Conservation (phyloP, 2,113 vertebrate genomes). For the Austrofundulus limnaeus region DNA sequence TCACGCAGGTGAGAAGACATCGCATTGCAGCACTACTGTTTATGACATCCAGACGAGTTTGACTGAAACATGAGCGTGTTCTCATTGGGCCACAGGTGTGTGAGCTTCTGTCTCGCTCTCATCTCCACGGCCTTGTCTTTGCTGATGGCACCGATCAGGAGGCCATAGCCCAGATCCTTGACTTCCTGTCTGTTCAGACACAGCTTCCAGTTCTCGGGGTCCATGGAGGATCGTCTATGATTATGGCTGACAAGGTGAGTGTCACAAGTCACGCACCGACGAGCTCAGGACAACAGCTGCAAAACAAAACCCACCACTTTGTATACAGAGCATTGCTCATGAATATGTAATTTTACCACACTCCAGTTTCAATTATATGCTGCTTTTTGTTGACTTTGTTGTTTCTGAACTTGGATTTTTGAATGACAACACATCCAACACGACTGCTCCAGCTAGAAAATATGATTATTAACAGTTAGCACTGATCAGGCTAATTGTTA, state of each 20-base stretch:
- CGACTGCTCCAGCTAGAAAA: no score
- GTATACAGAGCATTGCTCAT: not conserved
- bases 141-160: slow-evolving; percentile 97
- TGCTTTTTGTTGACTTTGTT: no score
- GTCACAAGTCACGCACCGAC: not conserved
- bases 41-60: not conserved
- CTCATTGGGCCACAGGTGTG: slow-evolving; percentile 81
- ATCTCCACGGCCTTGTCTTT: slow-evolving; percentile 95
- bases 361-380: no score
- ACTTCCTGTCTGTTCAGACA: slow-evolving; percentile 99
- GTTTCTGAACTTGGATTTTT: no score
- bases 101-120: slow-evolving; percentile 92
- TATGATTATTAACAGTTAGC: no score
- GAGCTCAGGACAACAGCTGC: not conserved
- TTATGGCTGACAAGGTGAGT: slow-evolving; percentile 98
- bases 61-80: slow-evolving; percentile 29
- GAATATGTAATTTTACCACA: no score
- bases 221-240: slow-evolving; percentile 96
- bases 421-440: no score
- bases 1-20: slow-evolving; percentile 67
- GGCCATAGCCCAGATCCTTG: slow-evolving; percentile 96
- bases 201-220: slow-evolving; percentile 95
- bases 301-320: slow-evolving; percentile 6
- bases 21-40: not conserved
- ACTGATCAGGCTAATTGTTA: no score